Percentiles rank a stretch among this genome's conserved stretches.
Evolutionary conservation across 2,797 vertebrate species (phyloP).

Genomic region (Tadarida brasiliensis): DNA sequence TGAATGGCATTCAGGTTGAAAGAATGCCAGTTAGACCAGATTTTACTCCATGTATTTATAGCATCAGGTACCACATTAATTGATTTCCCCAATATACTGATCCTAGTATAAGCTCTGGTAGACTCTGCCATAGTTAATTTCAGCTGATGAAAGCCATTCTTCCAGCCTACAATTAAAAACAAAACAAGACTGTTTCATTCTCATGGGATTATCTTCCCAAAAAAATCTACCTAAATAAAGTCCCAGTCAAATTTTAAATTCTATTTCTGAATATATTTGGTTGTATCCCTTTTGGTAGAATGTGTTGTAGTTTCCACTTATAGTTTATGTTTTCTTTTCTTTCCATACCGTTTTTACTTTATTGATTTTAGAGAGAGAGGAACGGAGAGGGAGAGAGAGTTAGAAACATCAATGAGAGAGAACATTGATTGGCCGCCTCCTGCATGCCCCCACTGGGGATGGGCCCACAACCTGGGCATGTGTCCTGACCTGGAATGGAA

Average conservation of each 20-base stretch:
- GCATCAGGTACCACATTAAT: background rate
- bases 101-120: background rate
- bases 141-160: constrained; percentile 42
- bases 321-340: background rate
- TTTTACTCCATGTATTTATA: background rate
- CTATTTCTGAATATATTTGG: constrained; percentile 44
- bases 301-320: background rate
- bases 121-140: constrained; percentile 18
- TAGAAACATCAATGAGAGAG: too few species aligned
- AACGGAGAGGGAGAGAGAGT: too few species aligned
- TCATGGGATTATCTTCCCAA: constrained; percentile 21
- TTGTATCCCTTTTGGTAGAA: constrained; percentile 35
- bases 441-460: too few species aligned
- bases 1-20: background rate
- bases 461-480: too few species aligned
- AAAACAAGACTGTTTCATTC: constrained; percentile 52
- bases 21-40: background rate
- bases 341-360: background rate
- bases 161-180: background rate
- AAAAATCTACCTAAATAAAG: constrained; percentile 17
- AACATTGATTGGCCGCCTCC: too few species aligned
- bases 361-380: too few species aligned
- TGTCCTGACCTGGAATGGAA: too few species aligned
- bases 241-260: constrained; percentile 55
- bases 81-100: background rate